Evolutionary conservation across 2,888 invertebrate genomes (phyloP).

Genomic region (Craniophora ligustri): DNA sequence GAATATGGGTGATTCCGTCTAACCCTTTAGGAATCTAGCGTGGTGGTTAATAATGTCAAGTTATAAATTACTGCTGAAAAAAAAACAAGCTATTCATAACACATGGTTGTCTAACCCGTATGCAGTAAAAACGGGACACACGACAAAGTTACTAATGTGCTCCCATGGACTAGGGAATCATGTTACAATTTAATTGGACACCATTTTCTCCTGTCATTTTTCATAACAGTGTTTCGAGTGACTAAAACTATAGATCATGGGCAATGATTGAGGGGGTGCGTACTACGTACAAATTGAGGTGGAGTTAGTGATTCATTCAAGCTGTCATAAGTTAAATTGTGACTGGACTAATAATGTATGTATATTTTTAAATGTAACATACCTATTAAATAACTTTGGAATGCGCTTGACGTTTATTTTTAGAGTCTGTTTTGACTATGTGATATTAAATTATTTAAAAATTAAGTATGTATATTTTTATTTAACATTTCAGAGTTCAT

Average conservation of each 20-base stretch:
- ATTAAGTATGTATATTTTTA: no score
- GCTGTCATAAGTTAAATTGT: constrained; percentile 41
- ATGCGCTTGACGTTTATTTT: constrained; percentile 3
- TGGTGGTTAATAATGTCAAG: no score
- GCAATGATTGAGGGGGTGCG: constrained; percentile 65
- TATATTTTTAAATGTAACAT: constrained; percentile 32
- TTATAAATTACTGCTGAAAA: not conserved
- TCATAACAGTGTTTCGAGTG: constrained; percentile 59
- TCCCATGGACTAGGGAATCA: constrained; percentile 66
- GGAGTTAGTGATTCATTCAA: constrained; percentile 34
- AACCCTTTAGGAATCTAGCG: no score
- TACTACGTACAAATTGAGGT: constrained; percentile 72
- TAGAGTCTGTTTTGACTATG: not conserved
- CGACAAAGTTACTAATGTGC: constrained; percentile 60
- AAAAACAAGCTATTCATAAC: constrained; percentile 6
- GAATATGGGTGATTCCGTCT: no score
- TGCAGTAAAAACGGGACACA: constrained; percentile 36
- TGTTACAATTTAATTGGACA: constrained; percentile 82
- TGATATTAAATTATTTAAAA: no score
- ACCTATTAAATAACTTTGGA: constrained; percentile 33
- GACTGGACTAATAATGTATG: constrained; percentile 27
- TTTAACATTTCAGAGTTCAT: no score
- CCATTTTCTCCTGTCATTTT: constrained; percentile 71
- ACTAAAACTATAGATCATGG: constrained; percentile 58
- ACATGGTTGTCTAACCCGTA: constrained; percentile 41